Base-by-base conservation (phyloP, 2,888 invertebrate species). In the Cantharis rufa region DNA sequence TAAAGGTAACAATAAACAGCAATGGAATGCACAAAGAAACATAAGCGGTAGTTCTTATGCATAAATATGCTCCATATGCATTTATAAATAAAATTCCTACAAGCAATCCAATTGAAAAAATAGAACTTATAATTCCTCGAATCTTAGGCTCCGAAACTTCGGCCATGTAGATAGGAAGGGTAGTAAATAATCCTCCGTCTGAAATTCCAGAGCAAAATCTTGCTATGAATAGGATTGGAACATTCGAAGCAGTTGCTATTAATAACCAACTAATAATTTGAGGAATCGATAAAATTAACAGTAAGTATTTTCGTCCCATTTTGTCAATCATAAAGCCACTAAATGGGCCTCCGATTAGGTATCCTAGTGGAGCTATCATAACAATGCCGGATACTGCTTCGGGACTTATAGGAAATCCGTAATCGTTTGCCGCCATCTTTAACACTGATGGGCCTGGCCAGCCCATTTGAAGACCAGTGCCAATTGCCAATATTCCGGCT, bases 11-110 rank as follows among this genome's bases (percentile, higher is more conserved):
- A 21, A 92, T 85, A 82, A 91, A 91, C 62, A 90, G 81, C 27
- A 92, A 86, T 10, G 92, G 91, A 74, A 92, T 88, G 79, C 90
- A 85, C 82, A 92, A 88, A 84, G 91, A 92, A 85, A 91, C 89
- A 75, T 88, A 88, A 75, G 90, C 91, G 79, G 91, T 87, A 15
- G 86, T 86, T 81, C 85, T 85, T 86, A 91, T 90, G 77, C 89
- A 86, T 24, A 91, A 90, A 85, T 89, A 91, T 10, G 91, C 91
- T 16, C 91, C 92, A 81, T 91, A 89, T 84, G 90, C 89, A 87
- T 90, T 85, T 16, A 84, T 82, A 7, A 82, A 66, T 1, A 85
- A 80, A 48, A 82, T 80, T n/a, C 85, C 86, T 0, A 83, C 24
- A 2, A 80, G 69, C 15, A 81, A 68, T 3, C 78, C 78, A 28